Percentiles rank a stretch among this genome's conserved stretches.
These are phyloP conservation scores for Empidonax alnorum DNA, from an alignment of 2,113 vertebrate species.

Conservation along the genomic window DNA sequence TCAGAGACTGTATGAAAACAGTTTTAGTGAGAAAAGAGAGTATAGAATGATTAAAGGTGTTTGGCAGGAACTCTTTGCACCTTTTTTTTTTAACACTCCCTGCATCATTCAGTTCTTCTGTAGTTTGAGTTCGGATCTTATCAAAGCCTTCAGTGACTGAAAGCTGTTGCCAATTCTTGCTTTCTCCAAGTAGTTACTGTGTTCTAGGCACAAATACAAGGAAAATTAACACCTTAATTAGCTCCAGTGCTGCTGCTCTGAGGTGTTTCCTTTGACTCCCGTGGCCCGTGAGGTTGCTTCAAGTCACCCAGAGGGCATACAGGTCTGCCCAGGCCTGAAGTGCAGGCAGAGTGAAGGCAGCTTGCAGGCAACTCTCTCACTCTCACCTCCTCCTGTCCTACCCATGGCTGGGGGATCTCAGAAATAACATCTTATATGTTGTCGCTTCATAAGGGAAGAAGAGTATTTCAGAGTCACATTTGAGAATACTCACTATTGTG, in stretches of 20 bases:
- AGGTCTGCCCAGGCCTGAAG: no score
- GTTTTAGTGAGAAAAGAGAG: background rate
- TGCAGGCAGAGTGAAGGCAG: background rate
- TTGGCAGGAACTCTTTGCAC: constrained; percentile 25
- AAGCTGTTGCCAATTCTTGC: background rate
- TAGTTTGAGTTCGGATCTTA: background rate
- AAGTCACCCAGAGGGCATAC: background rate
- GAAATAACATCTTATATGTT: background rate
- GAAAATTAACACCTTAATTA: background rate
- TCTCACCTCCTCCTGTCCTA: background rate
- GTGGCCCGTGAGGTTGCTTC: background rate
- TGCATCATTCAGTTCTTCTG: background rate
- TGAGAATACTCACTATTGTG: no score
- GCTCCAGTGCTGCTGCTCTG: background rate
- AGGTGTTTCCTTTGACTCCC: background rate
- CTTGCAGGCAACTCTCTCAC: background rate
- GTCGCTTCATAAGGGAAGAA: background rate
- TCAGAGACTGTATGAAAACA: background rate
- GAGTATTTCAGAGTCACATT: background rate
- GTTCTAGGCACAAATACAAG: background rate
- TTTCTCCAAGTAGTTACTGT: background rate
- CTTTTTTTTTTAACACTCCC: background rate
- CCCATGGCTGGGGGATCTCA: accelerated
- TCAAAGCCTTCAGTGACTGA: background rate
- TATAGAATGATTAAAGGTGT: background rate